Evolutionary conservation across 1,140 invertebrate genomes (phyloP).

Genomic region (Sogatella furcifera): DNA sequence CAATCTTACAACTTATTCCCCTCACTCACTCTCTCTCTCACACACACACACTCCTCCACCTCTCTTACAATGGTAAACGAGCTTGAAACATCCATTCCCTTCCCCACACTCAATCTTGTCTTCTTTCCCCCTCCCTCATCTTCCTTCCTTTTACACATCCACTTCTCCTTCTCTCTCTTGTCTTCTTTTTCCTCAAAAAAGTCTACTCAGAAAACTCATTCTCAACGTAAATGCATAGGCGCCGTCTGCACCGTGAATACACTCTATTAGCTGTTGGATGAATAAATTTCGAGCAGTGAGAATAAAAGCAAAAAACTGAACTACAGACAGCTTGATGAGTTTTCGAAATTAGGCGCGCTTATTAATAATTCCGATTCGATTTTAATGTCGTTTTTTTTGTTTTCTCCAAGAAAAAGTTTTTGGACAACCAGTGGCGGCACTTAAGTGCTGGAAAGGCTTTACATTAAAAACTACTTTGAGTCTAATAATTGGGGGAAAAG

Average conservation of each 20-base stretch:
- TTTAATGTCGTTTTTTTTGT: no score
- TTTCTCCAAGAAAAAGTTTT: no score
- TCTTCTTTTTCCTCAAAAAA: constrained; percentile 1
- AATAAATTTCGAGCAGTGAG: background rate
- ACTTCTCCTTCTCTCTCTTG: background rate
- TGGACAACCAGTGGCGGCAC: no score
- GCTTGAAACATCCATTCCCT: constrained; percentile 7
- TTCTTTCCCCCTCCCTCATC: background rate
- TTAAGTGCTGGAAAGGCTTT: no score
- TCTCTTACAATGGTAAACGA: background rate
- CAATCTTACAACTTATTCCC: no score
- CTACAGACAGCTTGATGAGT: background rate
- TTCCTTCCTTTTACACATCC: background rate
- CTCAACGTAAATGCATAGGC: background rate
- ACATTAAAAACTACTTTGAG: no score
- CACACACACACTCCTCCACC: background rate
- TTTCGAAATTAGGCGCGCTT: no score
- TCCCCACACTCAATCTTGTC: background rate
- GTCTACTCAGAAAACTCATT: background rate
- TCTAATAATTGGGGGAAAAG: no score
- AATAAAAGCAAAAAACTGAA: background rate
- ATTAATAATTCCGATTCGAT: no score
- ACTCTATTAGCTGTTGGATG: background rate
- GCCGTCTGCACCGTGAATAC: background rate
- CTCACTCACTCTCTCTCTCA: no score